These are phyloP conservation scores for Sebastes minor DNA, from an alignment of 2,797 vertebrate genomes.

Conservation along the genomic window DNA sequence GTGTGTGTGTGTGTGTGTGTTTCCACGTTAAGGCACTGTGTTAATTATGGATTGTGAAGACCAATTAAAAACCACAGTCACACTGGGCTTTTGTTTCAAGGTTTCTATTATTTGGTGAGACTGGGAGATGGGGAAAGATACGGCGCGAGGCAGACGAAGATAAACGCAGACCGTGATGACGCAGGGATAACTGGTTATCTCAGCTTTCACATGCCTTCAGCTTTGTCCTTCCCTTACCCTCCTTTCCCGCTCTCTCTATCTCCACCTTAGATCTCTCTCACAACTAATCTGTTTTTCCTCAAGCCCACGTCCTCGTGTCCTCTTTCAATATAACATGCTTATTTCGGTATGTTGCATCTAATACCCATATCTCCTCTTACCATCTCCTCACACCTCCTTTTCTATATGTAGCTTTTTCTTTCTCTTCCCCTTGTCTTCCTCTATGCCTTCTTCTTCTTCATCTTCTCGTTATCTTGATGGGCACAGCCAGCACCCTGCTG, in stretches of 20 bases:
- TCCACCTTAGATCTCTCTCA: constrained; percentile 60
- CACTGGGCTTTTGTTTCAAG: constrained; percentile 73
- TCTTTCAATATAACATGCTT: constrained; percentile 65
- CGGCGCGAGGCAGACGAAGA: constrained; percentile 53
- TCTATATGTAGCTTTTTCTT: constrained; percentile 19
- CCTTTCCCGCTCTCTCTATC: constrained; percentile 50
- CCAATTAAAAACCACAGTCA: constrained; percentile 79
- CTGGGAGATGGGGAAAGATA: constrained; percentile 72
- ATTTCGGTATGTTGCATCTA: constrained; percentile 52
- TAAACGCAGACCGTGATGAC: constrained; percentile 68
- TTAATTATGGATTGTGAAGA: constrained; percentile 80
- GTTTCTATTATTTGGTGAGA: constrained; percentile 75
- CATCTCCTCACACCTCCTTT: constrained; percentile 37
- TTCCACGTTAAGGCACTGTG: constrained; percentile 55
- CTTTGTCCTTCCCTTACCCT: constrained; percentile 76
- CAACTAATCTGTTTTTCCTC: constrained; percentile 66
- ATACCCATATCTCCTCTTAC: constrained; percentile 42
- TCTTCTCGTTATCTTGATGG: constrained; percentile 61
- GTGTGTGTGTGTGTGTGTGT: constrained; percentile 31
- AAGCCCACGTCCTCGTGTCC: constrained; percentile 52
- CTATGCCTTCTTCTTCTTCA: constrained; percentile 24
- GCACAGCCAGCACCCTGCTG: constrained; percentile 43
- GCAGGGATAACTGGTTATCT: constrained; percentile 75
- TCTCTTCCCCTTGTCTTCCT: constrained; percentile 14
- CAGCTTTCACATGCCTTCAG: constrained; percentile 70